Evolutionary conservation across 2,797 vertebrate species (phyloP), one percentile per base, ranked within the genome.

Genomic region (Zenarchopterus dispar): DNA sequence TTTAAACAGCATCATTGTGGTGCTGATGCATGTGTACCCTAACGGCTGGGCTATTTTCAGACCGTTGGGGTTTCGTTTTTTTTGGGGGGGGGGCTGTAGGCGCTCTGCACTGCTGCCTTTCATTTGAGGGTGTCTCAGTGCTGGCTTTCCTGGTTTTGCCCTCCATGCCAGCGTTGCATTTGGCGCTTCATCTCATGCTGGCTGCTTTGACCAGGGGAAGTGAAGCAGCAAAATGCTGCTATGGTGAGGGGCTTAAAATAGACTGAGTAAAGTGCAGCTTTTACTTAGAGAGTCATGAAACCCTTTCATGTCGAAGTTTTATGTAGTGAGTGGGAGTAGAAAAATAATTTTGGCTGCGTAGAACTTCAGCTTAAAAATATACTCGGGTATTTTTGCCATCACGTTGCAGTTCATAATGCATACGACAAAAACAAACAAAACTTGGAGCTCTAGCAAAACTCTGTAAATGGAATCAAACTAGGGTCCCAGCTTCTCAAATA

Each of bases 111-210:
- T 59, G 33, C 47, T 67, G 60, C 19, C 44, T 71, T 84, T 75
- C 70, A 49, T 66, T 28, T 57, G 78, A 84, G 70, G 74, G 73
- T 67, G 67, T 62, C 43, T 55, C 56, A 62, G 45, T 78, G 67
- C 74, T 56, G 77, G 71, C 62, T 70, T 76, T 79, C 70, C 76
- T 79, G 72, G 56, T 80, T 86, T 84, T 75, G 24, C 50, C 56
- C 73, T 67, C 43, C 67, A 75, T 80, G 72, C 81, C 81, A 88
- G 36, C 70, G 26, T 62, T 75, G 67, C 75, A 77, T 84, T 80
- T 82, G 75, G 77, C 79, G 62, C 70, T 75, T 53, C 46, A 73
- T 75, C 73, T 81, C 75, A 39, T 82, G 80, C 77, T 77, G 57
- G 51, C 62, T 58, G 56, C 66, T 78, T 67, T 55, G 18, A 73